Evolutionary conservation across 2,888 invertebrate species (phyloP).

Genomic region (Tetramorium bicarinatum): DNA sequence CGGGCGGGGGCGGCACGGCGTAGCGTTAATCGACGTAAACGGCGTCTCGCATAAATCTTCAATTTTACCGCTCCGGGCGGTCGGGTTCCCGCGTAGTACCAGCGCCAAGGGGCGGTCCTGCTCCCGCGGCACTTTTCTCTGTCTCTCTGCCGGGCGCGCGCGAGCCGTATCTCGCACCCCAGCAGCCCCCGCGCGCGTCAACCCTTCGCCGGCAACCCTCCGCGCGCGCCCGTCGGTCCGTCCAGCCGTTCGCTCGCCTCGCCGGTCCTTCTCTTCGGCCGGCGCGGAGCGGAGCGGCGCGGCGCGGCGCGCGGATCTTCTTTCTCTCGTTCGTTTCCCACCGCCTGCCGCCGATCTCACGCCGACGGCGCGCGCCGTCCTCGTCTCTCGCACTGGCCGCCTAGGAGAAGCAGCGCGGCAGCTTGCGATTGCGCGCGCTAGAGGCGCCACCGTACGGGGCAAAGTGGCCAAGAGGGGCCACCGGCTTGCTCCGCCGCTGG

Average conservation of each 20-base stretch:
- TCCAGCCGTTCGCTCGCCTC: constrained; percentile 42
- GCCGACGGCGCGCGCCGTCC: constrained; percentile 45
- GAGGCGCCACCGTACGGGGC: constrained; percentile 85
- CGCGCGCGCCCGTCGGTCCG: constrained; percentile 23
- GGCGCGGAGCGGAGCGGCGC: constrained; percentile 15
- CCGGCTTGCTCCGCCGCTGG: constrained; percentile 75
- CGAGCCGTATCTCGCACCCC: constrained; percentile 43
- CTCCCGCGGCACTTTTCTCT: constrained; percentile 54
- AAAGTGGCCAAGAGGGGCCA: constrained; percentile 77
- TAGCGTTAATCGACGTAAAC: constrained; percentile 54
- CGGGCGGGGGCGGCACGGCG: constrained; percentile 24
- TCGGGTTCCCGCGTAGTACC: constrained; percentile 30
- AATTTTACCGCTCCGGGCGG: constrained; percentile 59
- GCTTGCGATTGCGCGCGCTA: constrained; percentile 79
- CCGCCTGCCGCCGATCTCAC: constrained; percentile 54
- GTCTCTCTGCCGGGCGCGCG: constrained; percentile 27
- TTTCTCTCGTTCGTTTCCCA: constrained; percentile 59
- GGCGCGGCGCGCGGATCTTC: constrained; percentile 52
- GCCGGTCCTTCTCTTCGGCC: constrained; percentile 50
- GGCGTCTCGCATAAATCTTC: constrained; percentile 63
- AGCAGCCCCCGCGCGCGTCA: constrained; percentile 54
- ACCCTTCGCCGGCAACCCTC: constrained; percentile 57
- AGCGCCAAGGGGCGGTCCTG: constrained; percentile 65
- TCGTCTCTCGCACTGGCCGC: constrained; percentile 50
- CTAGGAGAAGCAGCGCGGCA: constrained; percentile 64